phyloP scores from a whole-genome alignment of 2,113 vertebrate genomes.

The Barbus barbus region DNA sequence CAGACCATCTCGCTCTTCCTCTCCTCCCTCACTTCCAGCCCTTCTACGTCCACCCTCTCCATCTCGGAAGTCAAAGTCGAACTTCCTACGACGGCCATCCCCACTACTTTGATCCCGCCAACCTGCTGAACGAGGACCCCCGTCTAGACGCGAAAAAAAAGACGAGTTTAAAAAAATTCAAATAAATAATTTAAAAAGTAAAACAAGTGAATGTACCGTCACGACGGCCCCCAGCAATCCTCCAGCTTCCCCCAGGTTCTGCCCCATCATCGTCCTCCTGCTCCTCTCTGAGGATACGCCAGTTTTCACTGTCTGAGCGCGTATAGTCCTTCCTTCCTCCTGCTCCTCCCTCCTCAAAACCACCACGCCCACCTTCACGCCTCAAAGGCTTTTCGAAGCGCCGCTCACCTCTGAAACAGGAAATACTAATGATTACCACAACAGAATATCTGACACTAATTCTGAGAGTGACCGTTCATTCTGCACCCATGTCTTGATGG shows the following conservation, averaged over 20 bases:
- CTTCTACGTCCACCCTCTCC: conserved; percentile 69
- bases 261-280: conserved; percentile 74
- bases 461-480: neutral
- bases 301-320: conserved; percentile 82
- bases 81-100: conserved; percentile 73
- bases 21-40: conserved; percentile 67
- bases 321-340: conserved; percentile 73
- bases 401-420: conserved; percentile 71
- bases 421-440: neutral
- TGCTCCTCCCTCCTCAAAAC: conserved; percentile 73
- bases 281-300: conserved; percentile 79
- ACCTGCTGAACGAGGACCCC: conserved; percentile 77
- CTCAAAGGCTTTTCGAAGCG: conserved; percentile 78
- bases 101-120: conserved; percentile 75
- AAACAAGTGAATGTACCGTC: conserved; percentile 61
- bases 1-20: conserved; percentile 79
- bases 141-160: conserved; percentile 62
- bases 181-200: neutral
- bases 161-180: neutral
- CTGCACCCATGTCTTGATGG: neutral
- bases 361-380: conserved; percentile 74
- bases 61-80: conserved; percentile 80
- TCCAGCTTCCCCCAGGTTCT: conserved; percentile 66
- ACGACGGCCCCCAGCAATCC: conserved; percentile 64
- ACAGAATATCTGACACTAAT: neutral